Evolutionary conservation across 2,888 invertebrate genomes (phyloP), one percentile per base, ranked within the genome.

Genomic region (Cosmorhoe ocellata): DNA sequence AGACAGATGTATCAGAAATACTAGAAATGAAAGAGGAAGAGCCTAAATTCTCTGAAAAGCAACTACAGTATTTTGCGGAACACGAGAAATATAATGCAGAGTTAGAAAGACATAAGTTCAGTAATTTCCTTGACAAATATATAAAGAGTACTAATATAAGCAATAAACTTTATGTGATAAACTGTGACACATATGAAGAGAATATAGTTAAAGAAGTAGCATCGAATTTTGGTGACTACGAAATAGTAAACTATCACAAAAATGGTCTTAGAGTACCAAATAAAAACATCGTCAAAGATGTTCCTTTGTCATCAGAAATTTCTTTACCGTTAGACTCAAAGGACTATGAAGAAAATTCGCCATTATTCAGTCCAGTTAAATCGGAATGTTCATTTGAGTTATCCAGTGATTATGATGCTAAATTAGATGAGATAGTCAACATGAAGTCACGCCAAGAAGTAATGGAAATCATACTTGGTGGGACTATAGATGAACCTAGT

Each of bases 381-480:
- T 89, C 89, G 0, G 89, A 89, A 59, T 88, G 86, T 47, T 89
- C 89, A 0, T 88, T 89, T 24, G 90, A 90, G 41, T 40, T 90
- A 0, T 80, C 81, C 0, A 85, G 77, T 47, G 90, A 90, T 67
- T 90, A 89, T 45, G 83, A 86, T 63, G 76, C 84, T 1, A 87
- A 81, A 66, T 73, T 90, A 47, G 78, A 88, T 62, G 88, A 90
- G 43, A 87, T 84, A 81, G 82, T 90, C 0, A 85, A 81, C 12
- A 86, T 80, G 37, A 84, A 90, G 11, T 89, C 90, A 0, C 67
- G 87, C 8, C 81, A 87, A 63, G 79, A 91, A 70, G 86, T 91
- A 2, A 83, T 91, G 87, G 90, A 91, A 47, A 91, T 91, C 9
- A 91, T 91, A 58, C 77, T 91, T 11, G 91, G 91, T n/a, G 80